Base-by-base conservation (phyloP, 2,888 invertebrate species). In the Scaeva pyrastri region DNA sequence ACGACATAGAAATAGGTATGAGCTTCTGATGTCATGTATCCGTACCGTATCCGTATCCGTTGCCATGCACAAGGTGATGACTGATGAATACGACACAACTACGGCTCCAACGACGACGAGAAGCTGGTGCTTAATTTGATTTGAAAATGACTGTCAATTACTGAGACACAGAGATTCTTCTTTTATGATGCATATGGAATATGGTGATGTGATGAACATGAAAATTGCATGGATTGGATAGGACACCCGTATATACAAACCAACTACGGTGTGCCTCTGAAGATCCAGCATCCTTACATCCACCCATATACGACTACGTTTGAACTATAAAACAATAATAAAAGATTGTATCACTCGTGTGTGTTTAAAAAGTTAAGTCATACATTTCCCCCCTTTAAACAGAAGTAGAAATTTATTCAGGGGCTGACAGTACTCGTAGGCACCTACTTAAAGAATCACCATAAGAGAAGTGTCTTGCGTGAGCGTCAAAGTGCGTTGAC, bases 91-190 rank as follows among this genome's bases (percentile, higher is more conserved):
- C 14, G 31, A 19, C 31, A 43, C 8, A 31, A 31, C 31, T 31
- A 31, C 1, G 7, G 19, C 19, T 2, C 19, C 11, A 12, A 3
- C 12, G 2, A 2, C n/a, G 31, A 19, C 31, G 12, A 45, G 26
- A 48, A 36, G 48, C 16, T 45, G 16, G 43, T 48, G 48, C 48
- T 31, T 66, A 48, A 66, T 66, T 66, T 66, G 66, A 66, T 66
- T 48, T 36, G 48, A 66, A 66, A 66, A 66, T 66, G 45, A 45
- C 45, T 45, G 66, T 31, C 66, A 66, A 66, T 48, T 48, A 48
- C 48, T 6, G 19, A 31, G 31, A 10, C 16, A 48, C 48, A 19
- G 16, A 60, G 11, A 41, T 12, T 16, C 43, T 21, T 12, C 31
- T 14, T 45, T 16, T 16, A 45, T 23, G 16, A 8, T 19, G 5